Evolutionary conservation across 2,888 invertebrate species (phyloP), one percentile per base, ranked within the genome.

Genomic region (Eubasilissa splendida): DNA sequence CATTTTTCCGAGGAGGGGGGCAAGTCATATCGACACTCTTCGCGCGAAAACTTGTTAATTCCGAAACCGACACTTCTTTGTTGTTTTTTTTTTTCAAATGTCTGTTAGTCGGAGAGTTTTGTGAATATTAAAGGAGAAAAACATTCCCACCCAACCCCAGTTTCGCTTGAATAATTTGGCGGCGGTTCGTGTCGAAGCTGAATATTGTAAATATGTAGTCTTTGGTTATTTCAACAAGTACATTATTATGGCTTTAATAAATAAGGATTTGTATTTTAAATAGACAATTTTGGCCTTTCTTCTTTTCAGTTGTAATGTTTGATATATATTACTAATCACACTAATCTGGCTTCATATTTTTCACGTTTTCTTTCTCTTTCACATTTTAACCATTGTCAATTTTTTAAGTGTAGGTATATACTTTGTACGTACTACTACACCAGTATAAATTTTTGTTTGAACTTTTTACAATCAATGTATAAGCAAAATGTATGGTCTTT

Each of bases 81-180:
- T 33, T 68, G 68, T 68, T 68, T 33, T 68, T 42, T 66, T 65
- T 68, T 68, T 68, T 12, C 52, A 14, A 68, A 68, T 68, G 68
- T 50, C 68, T 12, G 50, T 50, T 50, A n/a, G 42, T 50, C 14
- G 42, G 68, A n/a, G 14, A 68, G 68, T 11, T 14, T 68, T 68
- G 50, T 68, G 68, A 68, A 68, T 68, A 68, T 68, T 68, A 68
- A 68, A 68, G 50, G 11, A 68, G 52, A 50, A 50, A 52, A 42
- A 14, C 68, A 68, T 68, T 68, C 31, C 50, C 50, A 50, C 50
- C 31, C n/a, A 42, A 66, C 33, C 65, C 65, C 42, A 12, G 42
- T 42, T 42, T 42, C 42, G 42, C 65, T 12, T 50, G 33, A 33
- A 66, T 12, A 68, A 14, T 68, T 52, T 50, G 68, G 50, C 10